Conservation (phyloP, 1,140 invertebrate genomes). For the Maconellicoccus hirsutus region DNA sequence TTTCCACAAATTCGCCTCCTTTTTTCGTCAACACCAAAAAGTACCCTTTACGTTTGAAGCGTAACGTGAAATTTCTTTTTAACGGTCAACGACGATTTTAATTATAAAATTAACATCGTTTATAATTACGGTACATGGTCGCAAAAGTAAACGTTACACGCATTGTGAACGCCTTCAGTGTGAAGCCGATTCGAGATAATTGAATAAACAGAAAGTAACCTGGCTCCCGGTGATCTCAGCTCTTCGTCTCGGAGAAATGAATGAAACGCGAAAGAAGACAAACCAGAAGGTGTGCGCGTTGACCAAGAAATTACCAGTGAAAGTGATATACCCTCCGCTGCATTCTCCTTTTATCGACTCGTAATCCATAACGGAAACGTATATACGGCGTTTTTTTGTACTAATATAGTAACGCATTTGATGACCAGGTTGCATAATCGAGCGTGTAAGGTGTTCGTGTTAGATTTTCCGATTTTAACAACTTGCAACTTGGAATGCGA, state of each 20-base stretch:
- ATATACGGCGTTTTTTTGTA: not conserved
- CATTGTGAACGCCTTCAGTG: conserved; percentile 11
- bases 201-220: conserved; percentile 19
- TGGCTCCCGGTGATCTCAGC: conserved; percentile 11
- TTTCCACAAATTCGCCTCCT: no score
- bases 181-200: conserved; percentile 10
- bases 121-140: not conserved
- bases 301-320: conserved; percentile 20
- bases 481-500: no score
- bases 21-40: no score
- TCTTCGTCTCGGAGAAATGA: conserved; percentile 1
- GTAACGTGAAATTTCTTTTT: not conserved
- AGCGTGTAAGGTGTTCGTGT: not conserved
- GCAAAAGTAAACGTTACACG: not conserved
- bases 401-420: not conserved
- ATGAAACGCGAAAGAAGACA: conserved; percentile 12
- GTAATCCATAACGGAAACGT: conserved; percentile 5
- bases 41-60: not conserved
- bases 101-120: not conserved
- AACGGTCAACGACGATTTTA: not conserved
- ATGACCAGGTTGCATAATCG: not conserved
- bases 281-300: not conserved
- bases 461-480: no score
- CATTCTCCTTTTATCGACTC: not conserved
- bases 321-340: conserved; percentile 14